These are phyloP conservation scores for Brachyrhaphis roseni DNA, from an alignment of 2,797 vertebrate genomes.

Conservation along the genomic window DNA sequence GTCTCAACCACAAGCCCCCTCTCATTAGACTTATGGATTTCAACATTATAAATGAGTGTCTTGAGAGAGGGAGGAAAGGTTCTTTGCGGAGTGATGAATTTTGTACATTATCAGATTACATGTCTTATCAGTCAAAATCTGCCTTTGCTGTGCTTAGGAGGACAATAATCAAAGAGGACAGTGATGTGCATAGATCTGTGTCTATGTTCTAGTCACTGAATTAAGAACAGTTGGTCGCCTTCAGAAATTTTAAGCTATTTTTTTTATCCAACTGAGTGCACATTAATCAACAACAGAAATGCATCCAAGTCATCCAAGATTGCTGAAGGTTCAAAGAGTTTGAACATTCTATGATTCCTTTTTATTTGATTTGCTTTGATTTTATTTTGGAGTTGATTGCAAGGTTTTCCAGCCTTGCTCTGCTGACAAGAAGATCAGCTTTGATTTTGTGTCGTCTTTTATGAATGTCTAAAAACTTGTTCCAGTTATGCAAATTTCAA, in stretches of 20 bases:
- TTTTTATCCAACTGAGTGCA: conserved; percentile 5
- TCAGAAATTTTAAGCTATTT: conserved; percentile 2
- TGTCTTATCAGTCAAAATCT: conserved; percentile 64
- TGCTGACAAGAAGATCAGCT: conserved; percentile 27
- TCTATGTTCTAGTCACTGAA: conserved; percentile 4
- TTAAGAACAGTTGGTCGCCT: conserved; percentile 10
- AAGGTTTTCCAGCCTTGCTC: conserved; percentile 10
- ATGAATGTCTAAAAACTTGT: conserved; percentile 24
- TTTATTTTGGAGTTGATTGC: conserved; percentile 23
- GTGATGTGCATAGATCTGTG: conserved; percentile 22
- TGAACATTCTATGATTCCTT: conserved; percentile 10
- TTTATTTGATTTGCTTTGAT: conserved; percentile 18
- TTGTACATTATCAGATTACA: conserved; percentile 74
- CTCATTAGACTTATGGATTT: conserved; percentile 62
- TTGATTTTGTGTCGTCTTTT: conserved; percentile 32
- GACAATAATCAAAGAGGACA: conserved; percentile 31
- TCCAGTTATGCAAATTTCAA: conserved; percentile 20
- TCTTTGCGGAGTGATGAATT: conserved; percentile 70
- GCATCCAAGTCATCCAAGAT: conserved; percentile 4
- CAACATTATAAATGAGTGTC: conserved; percentile 76
- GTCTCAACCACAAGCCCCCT: neutral
- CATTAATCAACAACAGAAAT: conserved; percentile 27
- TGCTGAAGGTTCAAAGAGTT: neutral
- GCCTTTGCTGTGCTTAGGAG: conserved; percentile 32
- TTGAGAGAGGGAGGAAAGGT: conserved; percentile 60